phyloP scores from a whole-genome alignment of 2,888 invertebrate genomes.

The Autographa pulchrina region DNA sequence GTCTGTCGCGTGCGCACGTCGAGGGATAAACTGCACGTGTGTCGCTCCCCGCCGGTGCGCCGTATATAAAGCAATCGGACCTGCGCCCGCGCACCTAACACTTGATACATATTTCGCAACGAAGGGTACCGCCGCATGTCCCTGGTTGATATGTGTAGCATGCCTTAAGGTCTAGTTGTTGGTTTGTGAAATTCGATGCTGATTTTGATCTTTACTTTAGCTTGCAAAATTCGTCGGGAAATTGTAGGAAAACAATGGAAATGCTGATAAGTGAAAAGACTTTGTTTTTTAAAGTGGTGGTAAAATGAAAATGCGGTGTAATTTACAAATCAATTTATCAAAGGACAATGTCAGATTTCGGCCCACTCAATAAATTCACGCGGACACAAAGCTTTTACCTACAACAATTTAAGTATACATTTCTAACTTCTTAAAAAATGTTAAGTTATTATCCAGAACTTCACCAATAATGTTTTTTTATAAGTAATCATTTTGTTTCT shows the following conservation, averaged over 20 bases:
- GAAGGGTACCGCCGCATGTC: conserved; percentile 66
- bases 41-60: conserved; percentile 51
- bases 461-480: no score
- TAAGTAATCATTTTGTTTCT: no score
- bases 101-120: conserved; percentile 85
- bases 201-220: background rate
- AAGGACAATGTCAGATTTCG: no score
- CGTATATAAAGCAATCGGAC: conserved; percentile 72
- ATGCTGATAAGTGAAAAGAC: background rate
- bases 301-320: no score
- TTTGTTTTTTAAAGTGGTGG: no score
- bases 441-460: no score
- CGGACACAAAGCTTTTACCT: no score
- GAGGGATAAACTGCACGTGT: conserved; percentile 75
- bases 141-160: conserved; percentile 22
- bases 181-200: background rate
- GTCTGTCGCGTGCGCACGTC: conserved; percentile 76
- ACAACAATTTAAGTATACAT: no score
- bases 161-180: conserved; percentile 29
- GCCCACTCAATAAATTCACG: no score
- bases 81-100: conserved; percentile 60
- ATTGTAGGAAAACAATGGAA: background rate
- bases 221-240: background rate
- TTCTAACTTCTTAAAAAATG: no score
- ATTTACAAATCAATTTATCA: no score